Conservation (phyloP, 2,113 vertebrate species). For the Xenopus borealis region DNA sequence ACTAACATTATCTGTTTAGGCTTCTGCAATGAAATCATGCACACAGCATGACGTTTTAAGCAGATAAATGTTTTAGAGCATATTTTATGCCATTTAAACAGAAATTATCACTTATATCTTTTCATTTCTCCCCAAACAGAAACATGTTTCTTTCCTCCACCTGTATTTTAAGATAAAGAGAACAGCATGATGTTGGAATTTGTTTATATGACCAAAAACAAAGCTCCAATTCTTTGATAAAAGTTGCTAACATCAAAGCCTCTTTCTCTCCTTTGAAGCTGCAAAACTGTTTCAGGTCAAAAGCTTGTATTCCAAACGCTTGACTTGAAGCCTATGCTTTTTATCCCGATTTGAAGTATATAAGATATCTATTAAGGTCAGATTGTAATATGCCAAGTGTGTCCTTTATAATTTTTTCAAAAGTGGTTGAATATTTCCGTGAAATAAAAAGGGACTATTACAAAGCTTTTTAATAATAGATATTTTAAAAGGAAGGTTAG, state of each 20-base stretch:
- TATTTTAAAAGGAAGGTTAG: too few species aligned
- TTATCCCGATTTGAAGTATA: conserved; percentile 9
- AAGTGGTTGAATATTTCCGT: background rate
- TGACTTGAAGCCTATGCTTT: conserved; percentile 13
- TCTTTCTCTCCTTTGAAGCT: conserved; percentile 36
- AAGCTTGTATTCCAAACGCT: conserved; percentile 7
- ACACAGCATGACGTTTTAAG: too few species aligned
- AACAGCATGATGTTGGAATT: conserved; percentile 6
- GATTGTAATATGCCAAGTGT: conserved; percentile 25
- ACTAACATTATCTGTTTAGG: too few species aligned
- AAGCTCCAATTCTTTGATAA: conserved; percentile 44
- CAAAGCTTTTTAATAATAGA: too few species aligned
- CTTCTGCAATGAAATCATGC: too few species aligned
- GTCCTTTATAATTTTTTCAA: conserved; percentile 18
- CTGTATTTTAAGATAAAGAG: background rate
- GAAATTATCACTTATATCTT: too few species aligned
- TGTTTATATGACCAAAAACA: conserved; percentile 37
- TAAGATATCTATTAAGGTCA: conserved; percentile 37
- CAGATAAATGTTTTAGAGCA: too few species aligned
- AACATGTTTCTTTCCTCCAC: too few species aligned
- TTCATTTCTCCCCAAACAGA: too few species aligned
- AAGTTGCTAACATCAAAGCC: conserved; percentile 41
- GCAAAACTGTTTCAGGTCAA: conserved; percentile 36
- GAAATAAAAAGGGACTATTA: too few species aligned
- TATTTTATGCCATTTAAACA: too few species aligned